Evolutionary conservation across 2,888 invertebrate genomes (phyloP).

Genomic region (Myopa testacea): DNA sequence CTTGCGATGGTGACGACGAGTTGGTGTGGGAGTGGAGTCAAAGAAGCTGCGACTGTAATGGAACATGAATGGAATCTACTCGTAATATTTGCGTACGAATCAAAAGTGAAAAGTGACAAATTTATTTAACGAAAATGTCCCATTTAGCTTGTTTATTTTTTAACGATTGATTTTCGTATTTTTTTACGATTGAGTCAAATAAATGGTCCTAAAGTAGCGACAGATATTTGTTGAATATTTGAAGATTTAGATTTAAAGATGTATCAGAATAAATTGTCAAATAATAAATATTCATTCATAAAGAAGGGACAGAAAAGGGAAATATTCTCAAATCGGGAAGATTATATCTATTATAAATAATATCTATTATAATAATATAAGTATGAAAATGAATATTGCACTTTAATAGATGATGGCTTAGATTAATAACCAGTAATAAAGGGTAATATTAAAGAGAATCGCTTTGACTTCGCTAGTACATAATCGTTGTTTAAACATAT

Average conservation of each 20-base stretch:
- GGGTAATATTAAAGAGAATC: no score
- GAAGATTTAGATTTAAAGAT: background rate
- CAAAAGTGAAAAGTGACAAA: conserved; percentile 46
- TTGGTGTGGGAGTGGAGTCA: background rate
- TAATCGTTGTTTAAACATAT: no score
- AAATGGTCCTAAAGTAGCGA: no score
- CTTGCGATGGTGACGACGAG: background rate
- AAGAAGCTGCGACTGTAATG: background rate
- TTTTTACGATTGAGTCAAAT: background rate
- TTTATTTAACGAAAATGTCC: conserved; percentile 40
- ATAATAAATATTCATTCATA: background rate
- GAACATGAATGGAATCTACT: conserved; percentile 2
- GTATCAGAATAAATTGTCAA: background rate
- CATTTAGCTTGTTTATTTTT: conserved; percentile 9
- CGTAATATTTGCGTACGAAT: conserved; percentile 44
- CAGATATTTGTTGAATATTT: no score
- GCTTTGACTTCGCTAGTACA: no score
- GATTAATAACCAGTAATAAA: no score
- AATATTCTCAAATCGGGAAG: no score
- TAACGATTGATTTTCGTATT: background rate
- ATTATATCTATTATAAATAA: no score
- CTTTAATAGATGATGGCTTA: no score
- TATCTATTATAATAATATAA: no score
- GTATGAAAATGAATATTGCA: no score
- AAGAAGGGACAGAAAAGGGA: no score